A percentile compares a stretch with the other conserved stretches of the same genome.
Conservation (phyloP, 30 jellyfish, hydroid and myxozoan genomes). For the Nemopilema nomurai region DNA sequence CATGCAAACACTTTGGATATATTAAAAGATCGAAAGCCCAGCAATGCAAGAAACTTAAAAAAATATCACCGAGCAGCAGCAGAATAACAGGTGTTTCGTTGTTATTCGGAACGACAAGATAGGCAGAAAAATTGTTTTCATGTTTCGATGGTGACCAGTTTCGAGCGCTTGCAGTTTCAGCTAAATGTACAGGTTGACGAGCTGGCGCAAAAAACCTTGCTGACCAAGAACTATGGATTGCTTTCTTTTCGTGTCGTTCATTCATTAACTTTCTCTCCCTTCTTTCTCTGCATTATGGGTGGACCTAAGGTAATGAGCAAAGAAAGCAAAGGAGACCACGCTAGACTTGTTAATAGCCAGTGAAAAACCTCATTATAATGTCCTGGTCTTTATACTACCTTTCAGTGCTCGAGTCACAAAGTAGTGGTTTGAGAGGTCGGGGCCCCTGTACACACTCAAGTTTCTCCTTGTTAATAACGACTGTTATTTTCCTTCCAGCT, state of each 20-base stretch:
- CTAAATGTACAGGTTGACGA: no score
- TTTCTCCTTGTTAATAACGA: not conserved
- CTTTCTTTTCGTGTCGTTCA: not conserved
- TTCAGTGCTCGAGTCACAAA: constrained; percentile 7
- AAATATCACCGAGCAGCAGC: no score
- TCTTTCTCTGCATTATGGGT: constrained; percentile 3
- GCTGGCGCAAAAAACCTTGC: not conserved
- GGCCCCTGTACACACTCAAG: constrained; percentile 7
- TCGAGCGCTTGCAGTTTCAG: no score
- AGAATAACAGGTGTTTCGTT: no score
- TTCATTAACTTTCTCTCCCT: not conserved
- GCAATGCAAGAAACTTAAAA: no score
- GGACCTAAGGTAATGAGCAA: constrained; percentile 18
- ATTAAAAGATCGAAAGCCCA: no score
- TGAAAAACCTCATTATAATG: constrained; percentile 57
- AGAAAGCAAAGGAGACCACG: constrained; percentile 40
- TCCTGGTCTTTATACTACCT: constrained; percentile 16
- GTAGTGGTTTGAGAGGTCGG: constrained; percentile 42
- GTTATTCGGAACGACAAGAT: no score
- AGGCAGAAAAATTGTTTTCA: no score
- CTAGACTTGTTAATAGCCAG: constrained; percentile 71
- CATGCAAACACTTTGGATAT: no score
- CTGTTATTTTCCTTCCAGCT: constrained; percentile 4
- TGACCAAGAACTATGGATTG: not conserved
- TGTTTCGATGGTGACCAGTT: no score